phyloP scores from a whole-genome alignment of 2,113 vertebrate genomes.

The Illadopsis cleaveri region DNA sequence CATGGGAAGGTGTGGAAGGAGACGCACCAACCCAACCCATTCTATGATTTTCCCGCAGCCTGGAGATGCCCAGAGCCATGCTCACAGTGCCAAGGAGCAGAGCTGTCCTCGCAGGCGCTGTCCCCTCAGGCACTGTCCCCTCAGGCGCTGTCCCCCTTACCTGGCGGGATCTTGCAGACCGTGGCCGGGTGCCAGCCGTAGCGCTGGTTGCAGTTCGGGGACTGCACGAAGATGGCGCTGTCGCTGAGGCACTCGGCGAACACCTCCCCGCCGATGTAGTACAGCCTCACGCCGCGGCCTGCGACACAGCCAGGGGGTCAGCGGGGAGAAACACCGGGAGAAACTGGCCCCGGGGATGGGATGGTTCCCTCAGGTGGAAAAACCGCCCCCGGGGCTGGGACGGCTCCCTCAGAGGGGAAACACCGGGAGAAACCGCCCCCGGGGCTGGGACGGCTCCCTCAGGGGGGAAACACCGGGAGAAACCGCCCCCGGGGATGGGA shows the following conservation, averaged over 20 bases:
- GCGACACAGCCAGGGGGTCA: neutral
- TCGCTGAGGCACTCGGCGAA: constrained; percentile 98
- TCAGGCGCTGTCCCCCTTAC: neutral
- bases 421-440: neutral
- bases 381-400: neutral
- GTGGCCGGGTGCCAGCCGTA: constrained; percentile 98
- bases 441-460: neutral
- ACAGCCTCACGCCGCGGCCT: constrained; percentile 94
- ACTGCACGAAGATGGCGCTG: constrained; percentile 98
- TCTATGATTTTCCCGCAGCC: accelerated
- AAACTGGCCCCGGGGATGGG: neutral
- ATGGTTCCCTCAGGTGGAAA: neutral
- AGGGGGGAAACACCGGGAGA: no score
- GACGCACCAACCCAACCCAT: accelerated
- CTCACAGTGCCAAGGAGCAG: neutral
- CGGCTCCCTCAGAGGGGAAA: neutral
- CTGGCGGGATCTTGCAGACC: constrained; percentile 98
- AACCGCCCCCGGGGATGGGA: accelerated
- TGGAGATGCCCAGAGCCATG: neutral
- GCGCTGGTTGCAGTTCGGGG: constrained; percentile 98
- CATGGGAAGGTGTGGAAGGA: accelerated
- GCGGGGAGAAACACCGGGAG: no score
- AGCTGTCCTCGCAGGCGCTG: neutral
- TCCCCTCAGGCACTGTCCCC: no score
- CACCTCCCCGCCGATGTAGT: constrained; percentile 98